These are phyloP conservation scores for Dissostichus mawsoni DNA, from an alignment of 2,113 vertebrate genomes.

Conservation along the genomic window DNA sequence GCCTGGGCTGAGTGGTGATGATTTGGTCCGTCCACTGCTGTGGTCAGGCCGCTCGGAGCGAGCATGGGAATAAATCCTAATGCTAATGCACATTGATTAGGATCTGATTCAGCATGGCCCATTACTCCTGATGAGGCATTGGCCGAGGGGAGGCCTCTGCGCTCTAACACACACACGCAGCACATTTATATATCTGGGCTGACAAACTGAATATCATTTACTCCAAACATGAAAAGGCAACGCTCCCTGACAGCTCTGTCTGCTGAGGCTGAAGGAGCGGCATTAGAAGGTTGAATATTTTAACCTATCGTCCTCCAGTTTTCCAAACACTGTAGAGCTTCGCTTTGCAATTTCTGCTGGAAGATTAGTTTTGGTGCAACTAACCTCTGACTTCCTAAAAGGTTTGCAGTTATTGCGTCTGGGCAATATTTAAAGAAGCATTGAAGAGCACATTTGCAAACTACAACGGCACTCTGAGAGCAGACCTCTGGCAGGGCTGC, in stretches of 20 bases:
- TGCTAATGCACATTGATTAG: constrained; percentile 71
- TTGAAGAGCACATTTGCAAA: constrained; percentile 2
- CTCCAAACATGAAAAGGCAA: constrained; percentile 20
- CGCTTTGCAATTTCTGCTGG: neutral
- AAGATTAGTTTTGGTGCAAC: neutral
- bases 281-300: constrained; percentile 31
- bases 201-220: constrained; percentile 43
- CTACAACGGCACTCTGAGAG: neutral
- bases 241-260: constrained; percentile 16
- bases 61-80: constrained; percentile 57
- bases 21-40: constrained; percentile 14
- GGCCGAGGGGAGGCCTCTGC: constrained; percentile 28
- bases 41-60: neutral
- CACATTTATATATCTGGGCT: constrained; percentile 32
- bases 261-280: constrained; percentile 8
- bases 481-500: too few species aligned
- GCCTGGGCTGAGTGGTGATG: constrained; percentile 45
- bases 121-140: constrained; percentile 59
- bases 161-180: constrained; percentile 2
- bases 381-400: constrained; percentile 34
- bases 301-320: neutral
- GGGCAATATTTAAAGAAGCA: constrained; percentile 3
- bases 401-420: neutral
- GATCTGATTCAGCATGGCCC: constrained; percentile 62
- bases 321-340: neutral